A percentile compares a stretch with the other conserved stretches of the same genome.
These are phyloP conservation scores for Anoplopoma fimbria DNA, from an alignment of 2,113 vertebrate species.

Conservation along the genomic window DNA sequence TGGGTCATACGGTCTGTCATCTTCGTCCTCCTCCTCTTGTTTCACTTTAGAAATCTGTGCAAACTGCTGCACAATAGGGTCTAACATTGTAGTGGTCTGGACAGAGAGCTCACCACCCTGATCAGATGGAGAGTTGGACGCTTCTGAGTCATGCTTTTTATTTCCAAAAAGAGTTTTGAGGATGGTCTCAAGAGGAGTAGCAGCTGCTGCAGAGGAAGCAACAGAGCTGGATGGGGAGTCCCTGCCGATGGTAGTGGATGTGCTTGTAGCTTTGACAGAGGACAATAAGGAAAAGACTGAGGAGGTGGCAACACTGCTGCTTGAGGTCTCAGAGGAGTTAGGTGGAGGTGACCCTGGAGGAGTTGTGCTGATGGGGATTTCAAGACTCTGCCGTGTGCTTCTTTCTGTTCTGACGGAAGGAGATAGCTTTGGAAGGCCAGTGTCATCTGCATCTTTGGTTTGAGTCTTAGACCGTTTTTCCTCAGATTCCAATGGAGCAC, in stretches of 20 bases:
- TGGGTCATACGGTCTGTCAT: conserved; percentile 96
- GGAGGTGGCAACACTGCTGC: conserved; percentile 67
- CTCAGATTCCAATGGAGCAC: conserved; percentile 79
- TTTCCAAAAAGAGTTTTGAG: conserved; percentile 95
- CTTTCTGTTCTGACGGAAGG: conserved; percentile 75
- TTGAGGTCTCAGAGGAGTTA: conserved; percentile 78
- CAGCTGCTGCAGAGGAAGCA: conserved; percentile 50
- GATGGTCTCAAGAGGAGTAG: conserved; percentile 93
- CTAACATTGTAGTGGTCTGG: conserved; percentile 83
- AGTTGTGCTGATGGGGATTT: conserved; percentile 84
- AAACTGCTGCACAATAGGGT: conserved; percentile 95
- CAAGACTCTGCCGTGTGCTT: conserved; percentile 78
- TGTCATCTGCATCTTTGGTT: conserved; percentile 83
- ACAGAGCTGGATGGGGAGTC: conserved; percentile 71
- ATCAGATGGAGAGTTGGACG: conserved; percentile 84
- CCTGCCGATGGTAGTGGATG: conserved; percentile 45
- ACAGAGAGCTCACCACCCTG: conserved; percentile 74
- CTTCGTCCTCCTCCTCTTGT: conserved; percentile 88
- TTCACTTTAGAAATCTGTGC: conserved; percentile 89
- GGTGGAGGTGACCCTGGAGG: conserved; percentile 91
- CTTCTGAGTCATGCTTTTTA: conserved; percentile 88
- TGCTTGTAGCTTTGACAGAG: conserved; percentile 81
- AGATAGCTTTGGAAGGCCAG: conserved; percentile 75
- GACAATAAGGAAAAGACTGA: conserved; percentile 85
- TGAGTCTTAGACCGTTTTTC: conserved; percentile 89